Base-by-base conservation (phyloP, 1,140 invertebrate species). In the Trachelipus rathkii region DNA sequence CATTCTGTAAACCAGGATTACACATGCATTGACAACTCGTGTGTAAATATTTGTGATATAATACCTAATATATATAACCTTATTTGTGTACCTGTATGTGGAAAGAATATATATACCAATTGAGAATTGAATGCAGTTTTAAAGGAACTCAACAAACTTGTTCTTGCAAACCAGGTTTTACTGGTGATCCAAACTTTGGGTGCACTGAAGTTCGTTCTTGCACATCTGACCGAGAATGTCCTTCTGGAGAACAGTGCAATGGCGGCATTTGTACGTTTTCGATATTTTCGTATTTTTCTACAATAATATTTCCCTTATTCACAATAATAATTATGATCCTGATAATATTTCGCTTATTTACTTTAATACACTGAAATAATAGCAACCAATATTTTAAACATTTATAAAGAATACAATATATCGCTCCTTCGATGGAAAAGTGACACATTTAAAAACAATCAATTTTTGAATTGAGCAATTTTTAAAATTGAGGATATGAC, bases 111-210 rank as follows among this genome's bases (percentile, higher is more conserved):
- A n/a, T n/a, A n/a, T n/a, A n/a, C n/a, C n/a, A n/a, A n/a, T n/a
- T n/a, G n/a, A n/a, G n/a, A n/a, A n/a, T 93, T 0, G 88, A 89
- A 70, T 94, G 93, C 83, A 85, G 85, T 13, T 87, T 91, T 0
- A 86, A 87, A 72, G 92, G 82, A 21, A 84, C 85, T 73, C 79
- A 92, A 67, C 83, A 83, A n/a, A 86, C 91, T 13, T 96, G 94
- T 82, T 89, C 88, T 8, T 96, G 95, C 84, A 86, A 89, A 82
- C 86, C 92, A 19, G 94, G 93, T 21, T 92, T 89, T 75, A 94
- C 93, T 10, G 94, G 94, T 70, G 92, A 95, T 86, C 92, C 94
- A 19, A 90, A 91, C 75, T 86, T 94, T 44, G 93, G 93, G 10
- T 95, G 93, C 83, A 79, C 81, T 19, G 67, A 68, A 23, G 78